Percentiles rank a stretch among this genome's conserved stretches.
Evolutionary conservation across 2,113 vertebrate genomes (phyloP).

Genomic region (Nematolebias whitei): DNA sequence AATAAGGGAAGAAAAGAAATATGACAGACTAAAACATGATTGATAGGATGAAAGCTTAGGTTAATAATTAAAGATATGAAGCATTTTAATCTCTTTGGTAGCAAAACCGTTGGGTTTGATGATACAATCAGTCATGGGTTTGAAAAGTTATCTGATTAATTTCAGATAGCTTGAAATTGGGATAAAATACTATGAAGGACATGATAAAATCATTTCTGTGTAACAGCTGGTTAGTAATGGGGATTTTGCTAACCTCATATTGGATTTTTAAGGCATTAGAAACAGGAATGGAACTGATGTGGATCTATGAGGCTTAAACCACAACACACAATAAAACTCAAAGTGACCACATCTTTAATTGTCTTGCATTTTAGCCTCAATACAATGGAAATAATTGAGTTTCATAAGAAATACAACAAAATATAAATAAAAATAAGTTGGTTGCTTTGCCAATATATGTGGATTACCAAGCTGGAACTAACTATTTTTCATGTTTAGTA

Average conservation of each 20-base stretch:
- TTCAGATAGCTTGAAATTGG: slow-evolving; percentile 32
- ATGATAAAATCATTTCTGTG: slow-evolving; percentile 8
- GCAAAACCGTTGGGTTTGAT: slow-evolving; percentile 33
- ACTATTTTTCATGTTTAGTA: neutral
- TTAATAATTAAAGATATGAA: slow-evolving; percentile 45
- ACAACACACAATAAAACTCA: neutral
- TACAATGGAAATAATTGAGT: neutral
- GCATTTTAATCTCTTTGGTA: slow-evolving; percentile 38
- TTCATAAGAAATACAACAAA: neutral
- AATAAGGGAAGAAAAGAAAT: slow-evolving; percentile 3
- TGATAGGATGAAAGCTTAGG: slow-evolving; percentile 31
- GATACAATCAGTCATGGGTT: slow-evolving; percentile 35
- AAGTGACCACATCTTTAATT: neutral
- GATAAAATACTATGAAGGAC: slow-evolving; percentile 22
- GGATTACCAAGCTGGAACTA: neutral
- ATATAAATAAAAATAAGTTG: neutral
- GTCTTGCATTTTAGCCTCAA: neutral
- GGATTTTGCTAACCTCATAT: neutral
- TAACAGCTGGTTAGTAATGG: neutral
- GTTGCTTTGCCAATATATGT: no score
- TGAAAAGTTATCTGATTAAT: slow-evolving; percentile 39
- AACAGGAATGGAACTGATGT: neutral
- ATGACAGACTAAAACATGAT: slow-evolving; percentile 18
- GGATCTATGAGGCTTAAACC: no score
- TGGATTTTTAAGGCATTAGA: neutral